Evolutionary conservation across 2,888 invertebrate genomes (phyloP).

Genomic region (Lasioglossum figueresi): DNA sequence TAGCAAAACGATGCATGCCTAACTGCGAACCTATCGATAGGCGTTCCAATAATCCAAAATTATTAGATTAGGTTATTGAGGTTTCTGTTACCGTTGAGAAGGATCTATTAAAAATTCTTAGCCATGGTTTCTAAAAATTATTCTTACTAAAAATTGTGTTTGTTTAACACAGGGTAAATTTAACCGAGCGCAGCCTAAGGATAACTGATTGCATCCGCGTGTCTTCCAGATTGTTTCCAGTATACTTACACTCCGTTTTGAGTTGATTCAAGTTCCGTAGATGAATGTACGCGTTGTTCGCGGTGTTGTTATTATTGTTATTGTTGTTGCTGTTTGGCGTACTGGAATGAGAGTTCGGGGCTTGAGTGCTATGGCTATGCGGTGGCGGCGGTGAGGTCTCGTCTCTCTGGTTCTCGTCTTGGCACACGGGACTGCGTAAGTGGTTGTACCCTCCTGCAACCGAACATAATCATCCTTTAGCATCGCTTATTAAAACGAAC

Average conservation of each 20-base stretch:
- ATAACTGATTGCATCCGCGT: too few relatives aligned
- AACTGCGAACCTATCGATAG: background rate
- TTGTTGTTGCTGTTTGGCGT: constrained; percentile 79
- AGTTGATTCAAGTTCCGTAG: constrained; percentile 82
- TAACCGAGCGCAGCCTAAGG: too few relatives aligned
- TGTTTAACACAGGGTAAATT: too few relatives aligned
- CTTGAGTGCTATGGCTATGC: constrained; percentile 80
- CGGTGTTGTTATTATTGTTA: constrained; percentile 78
- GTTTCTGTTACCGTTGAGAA: too few relatives aligned
- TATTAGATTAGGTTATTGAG: too few relatives aligned
- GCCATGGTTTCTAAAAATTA: too few relatives aligned
- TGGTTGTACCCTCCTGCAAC: constrained; percentile 85
- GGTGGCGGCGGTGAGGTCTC: constrained; percentile 82
- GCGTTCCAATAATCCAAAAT: too few relatives aligned
- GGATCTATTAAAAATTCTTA: too few relatives aligned
- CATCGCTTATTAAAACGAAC: background rate
- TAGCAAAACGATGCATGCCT: too few relatives aligned
- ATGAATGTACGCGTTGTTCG: constrained; percentile 81
- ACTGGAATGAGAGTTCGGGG: constrained; percentile 80
- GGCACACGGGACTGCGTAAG: constrained; percentile 85
- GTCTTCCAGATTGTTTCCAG: background rate
- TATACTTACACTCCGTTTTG: constrained; percentile 81
- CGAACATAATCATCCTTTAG: background rate
- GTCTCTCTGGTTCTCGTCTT: constrained; percentile 81
- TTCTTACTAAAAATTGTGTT: too few relatives aligned